These are phyloP conservation scores for Nasonia longicornis DNA, from an alignment of 1,140 invertebrate genomes.

Conservation along the genomic window DNA sequence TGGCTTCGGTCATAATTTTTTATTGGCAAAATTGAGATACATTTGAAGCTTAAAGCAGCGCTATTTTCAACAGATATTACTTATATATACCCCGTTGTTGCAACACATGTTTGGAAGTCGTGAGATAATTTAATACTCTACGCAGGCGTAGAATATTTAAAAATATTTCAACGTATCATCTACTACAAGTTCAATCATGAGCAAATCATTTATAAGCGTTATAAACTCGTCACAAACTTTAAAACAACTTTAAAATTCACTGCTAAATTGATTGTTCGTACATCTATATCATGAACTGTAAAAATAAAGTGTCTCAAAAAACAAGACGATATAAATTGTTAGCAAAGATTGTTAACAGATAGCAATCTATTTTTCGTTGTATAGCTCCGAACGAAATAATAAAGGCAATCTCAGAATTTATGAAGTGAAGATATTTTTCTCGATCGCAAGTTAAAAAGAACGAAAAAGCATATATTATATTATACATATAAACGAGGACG, in stretches of 20 bases:
- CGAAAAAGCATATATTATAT: slow-evolving; percentile 15
- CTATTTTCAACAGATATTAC: background rate
- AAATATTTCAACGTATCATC: background rate
- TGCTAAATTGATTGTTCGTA: background rate
- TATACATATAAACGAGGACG: slow-evolving; percentile 4
- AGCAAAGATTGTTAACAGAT: background rate
- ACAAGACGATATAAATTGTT: background rate
- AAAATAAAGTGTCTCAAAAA: background rate
- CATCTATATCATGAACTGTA: background rate
- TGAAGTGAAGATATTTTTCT: slow-evolving; percentile 23
- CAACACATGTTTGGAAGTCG: background rate
- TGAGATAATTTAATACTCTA: slow-evolving; percentile 7
- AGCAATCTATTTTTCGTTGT: background rate
- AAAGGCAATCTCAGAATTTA: background rate
- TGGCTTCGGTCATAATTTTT: background rate
- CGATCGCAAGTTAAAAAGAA: background rate
- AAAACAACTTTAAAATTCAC: background rate
- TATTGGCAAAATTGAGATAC: background rate
- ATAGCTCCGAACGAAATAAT: background rate
- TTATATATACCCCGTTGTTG: background rate
- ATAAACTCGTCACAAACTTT: background rate
- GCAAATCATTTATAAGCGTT: background rate
- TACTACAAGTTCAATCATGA: background rate
- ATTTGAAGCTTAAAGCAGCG: background rate
- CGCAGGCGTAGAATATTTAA: slow-evolving; percentile 26